A percentile compares a stretch with the other conserved stretches of the same genome.
Evolutionary conservation across 2,888 invertebrate species (phyloP).

Genomic region (Drosophila nigricruria): DNA sequence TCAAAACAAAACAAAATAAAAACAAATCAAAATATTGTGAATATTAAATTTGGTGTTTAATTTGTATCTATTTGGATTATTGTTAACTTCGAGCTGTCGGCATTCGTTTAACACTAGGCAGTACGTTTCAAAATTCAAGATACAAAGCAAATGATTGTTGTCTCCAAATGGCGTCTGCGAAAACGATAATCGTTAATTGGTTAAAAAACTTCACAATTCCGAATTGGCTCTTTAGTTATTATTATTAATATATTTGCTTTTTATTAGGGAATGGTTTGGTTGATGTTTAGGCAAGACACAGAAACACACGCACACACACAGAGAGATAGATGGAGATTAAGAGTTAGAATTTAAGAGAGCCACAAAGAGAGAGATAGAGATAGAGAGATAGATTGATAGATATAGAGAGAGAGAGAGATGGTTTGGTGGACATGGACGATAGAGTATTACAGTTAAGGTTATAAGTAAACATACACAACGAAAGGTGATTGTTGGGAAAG

Average conservation of each 20-base stretch:
- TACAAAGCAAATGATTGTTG: constrained; percentile 72
- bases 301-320: constrained; percentile 44
- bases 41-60: constrained; percentile 17
- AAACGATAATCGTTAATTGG: constrained; percentile 34
- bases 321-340: constrained; percentile 23
- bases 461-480: constrained; percentile 65
- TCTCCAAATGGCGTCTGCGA: constrained; percentile 57
- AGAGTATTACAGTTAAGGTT: constrained; percentile 47
- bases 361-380: constrained; percentile 10
- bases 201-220: constrained; percentile 63
- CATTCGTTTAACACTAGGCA: constrained; percentile 58
- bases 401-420: constrained; percentile 17
- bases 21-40: constrained; percentile 2
- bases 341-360: constrained; percentile 18
- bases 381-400: constrained; percentile 1
- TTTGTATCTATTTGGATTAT: constrained; percentile 20
- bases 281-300: constrained; percentile 38
- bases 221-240: constrained; percentile 68
- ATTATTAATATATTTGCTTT: constrained; percentile 21
- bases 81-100: constrained; percentile 25
- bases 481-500: constrained; percentile 60
- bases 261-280: constrained; percentile 17
- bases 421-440: constrained; percentile 57
- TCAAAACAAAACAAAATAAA: background rate
- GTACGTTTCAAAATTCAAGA: constrained; percentile 58